phyloP scores from a whole-genome alignment of 2,113 vertebrate species.

The Malurus alboscapulatus region DNA sequence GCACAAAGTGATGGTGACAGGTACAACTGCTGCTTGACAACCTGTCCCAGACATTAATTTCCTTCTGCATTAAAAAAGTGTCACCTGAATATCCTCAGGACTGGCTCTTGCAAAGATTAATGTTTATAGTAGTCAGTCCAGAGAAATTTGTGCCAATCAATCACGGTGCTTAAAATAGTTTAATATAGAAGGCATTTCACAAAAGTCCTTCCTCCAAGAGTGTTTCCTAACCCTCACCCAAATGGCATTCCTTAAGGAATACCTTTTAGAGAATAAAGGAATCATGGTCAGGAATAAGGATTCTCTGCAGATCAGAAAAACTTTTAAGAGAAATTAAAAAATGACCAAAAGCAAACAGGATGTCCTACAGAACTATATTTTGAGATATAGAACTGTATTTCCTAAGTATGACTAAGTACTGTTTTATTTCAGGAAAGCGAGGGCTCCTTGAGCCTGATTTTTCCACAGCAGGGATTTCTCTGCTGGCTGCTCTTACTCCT shows the following conservation, averaged over 20 bases:
- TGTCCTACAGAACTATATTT: neutral
- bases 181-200: neutral
- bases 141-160: neutral
- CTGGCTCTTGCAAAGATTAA: neutral
- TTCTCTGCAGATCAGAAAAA: neutral
- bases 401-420: neutral
- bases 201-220: neutral
- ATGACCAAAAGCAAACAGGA: neutral
- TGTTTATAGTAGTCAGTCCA: neutral
- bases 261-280: neutral
- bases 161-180: neutral
- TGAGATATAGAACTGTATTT: neutral
- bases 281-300: neutral
- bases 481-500: neutral
- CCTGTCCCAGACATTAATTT: conserved; percentile 31
- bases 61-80: neutral
- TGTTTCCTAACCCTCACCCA: neutral
- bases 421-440: neutral
- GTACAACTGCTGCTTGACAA: conserved; percentile 5
- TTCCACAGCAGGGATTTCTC: neutral
- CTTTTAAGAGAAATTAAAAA: neutral
- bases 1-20: neutral
- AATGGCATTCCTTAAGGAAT: neutral
- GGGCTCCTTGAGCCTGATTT: neutral
- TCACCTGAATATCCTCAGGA: neutral